A percentile compares a stretch with the other conserved stretches of the same genome.
phyloP scores from a whole-genome alignment of 2,113 vertebrate genomes.

The Hippotragus niger region DNA sequence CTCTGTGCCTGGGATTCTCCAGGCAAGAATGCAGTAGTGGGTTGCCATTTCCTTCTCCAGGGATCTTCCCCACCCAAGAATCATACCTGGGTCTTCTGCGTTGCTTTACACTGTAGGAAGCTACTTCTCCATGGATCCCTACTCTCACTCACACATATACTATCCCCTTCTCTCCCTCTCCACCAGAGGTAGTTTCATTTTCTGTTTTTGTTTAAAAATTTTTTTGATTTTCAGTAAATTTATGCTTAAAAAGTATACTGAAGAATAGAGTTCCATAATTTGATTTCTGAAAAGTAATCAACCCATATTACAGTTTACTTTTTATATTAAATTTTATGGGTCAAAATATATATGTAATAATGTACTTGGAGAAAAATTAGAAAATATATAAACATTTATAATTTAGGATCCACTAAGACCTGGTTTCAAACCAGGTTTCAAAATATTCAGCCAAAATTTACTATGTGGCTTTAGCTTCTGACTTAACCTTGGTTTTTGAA shows the following conservation, averaged over 20 bases:
- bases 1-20: neutral
- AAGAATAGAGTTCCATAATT: neutral
- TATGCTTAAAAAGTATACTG: neutral
- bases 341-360: neutral
- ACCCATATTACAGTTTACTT: neutral
- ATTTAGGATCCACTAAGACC: neutral
- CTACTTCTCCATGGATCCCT: neutral
- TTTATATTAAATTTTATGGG: neutral
- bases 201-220: neutral
- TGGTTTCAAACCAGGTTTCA: neutral
- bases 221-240: neutral
- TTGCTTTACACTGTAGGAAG: neutral
- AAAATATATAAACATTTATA: neutral
- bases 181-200: neutral
- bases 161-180: accelerated
- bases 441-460: neutral
- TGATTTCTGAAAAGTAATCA: neutral
- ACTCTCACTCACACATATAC: neutral
- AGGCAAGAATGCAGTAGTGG: neutral
- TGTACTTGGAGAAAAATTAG: neutral
- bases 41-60: neutral
- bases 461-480: neutral
- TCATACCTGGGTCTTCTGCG: neutral
- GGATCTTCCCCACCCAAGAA: neutral
- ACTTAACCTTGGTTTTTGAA: conserved; percentile 7